Evolutionary conservation across 2,888 invertebrate genomes (phyloP), one percentile per base, ranked within the genome.

Genomic region (Tiliacea aurago): DNA sequence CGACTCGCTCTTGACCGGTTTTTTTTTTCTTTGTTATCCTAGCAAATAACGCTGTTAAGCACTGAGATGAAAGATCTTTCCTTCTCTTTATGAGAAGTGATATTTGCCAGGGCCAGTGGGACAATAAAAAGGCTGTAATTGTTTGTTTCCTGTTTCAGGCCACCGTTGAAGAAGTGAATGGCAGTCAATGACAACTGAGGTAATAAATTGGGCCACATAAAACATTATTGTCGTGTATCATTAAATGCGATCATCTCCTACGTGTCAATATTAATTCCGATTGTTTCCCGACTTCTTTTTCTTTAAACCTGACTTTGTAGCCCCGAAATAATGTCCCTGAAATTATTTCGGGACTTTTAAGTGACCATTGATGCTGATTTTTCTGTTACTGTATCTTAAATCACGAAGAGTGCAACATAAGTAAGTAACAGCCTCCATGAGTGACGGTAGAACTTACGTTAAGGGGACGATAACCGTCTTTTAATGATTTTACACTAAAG

Each of bases 131-230:
- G 4, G n/a, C 20, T 33, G 4, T 6, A 7, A 51, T 33, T 23
- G n/a, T 53, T 37, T 71, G 37, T 61, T 61, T 61, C 72, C 37
- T 37, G 18, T 61, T n/a, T 20, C 51, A 71, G 13, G 15, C 33
- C 51, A 51, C 15, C 15, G 45, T n/a, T 53, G 2, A 37, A 59
- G 9, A 59, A 59, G 23, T 59, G 28, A 70, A 58, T 49, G 70
- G 45, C n/a, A 28, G 11, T 47, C 20, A 49, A 47, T 47, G 47
- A 6, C 6, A 47, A 43, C 18, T 18, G 3, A n/a, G 11, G 7
- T 18, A 15, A 3, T 9, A 18, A 45, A 41, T 13, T 66, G 18
- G 13, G 28, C 18, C 18, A 37, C 13, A 37, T 47, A 20, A 15
- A 33, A 51, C 28, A 65, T 53, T 37, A 23, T 23, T 37, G 1